Evolutionary conservation across 1,140 invertebrate species (phyloP).

Genomic region (Lasioglossum baleicum): DNA sequence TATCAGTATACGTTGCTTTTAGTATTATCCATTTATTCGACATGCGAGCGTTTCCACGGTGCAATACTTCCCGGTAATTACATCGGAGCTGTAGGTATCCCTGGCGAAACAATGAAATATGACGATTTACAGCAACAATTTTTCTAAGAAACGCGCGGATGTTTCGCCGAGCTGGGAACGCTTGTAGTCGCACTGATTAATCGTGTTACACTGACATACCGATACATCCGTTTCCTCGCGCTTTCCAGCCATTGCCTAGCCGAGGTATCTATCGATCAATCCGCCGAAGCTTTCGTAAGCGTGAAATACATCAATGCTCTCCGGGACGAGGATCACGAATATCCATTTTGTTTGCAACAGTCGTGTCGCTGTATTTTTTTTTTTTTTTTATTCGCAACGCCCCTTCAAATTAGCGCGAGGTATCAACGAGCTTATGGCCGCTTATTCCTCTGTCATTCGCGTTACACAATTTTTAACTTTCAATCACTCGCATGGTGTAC

Average conservation of each 20-base stretch:
- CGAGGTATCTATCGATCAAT: conserved; percentile 49
- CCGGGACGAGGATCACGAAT: not conserved
- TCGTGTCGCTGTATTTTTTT: not conserved
- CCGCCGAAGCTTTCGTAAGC: conserved; percentile 2
- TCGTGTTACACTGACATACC: conserved; percentile 42
- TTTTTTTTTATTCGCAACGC: not conserved
- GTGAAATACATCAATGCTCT: conserved; percentile 13
- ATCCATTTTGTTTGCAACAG: not conserved
- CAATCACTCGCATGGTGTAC: too few relatives aligned
- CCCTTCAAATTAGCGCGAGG: not conserved
- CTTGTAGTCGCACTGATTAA: conserved; percentile 43
- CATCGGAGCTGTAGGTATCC: not conserved
- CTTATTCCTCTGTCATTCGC: too few relatives aligned
- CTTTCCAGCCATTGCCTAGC: conserved; percentile 37
- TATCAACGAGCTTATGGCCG: not conserved
- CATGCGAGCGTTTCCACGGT: not conserved
- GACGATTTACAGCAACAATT: not conserved
- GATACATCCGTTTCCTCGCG: conserved; percentile 54
- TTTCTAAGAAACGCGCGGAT: conserved; percentile 13
- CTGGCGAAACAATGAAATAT: not conserved
- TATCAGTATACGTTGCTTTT: not conserved
- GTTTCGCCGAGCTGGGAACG: not conserved
- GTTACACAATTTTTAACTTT: too few relatives aligned
- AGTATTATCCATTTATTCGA: not conserved
- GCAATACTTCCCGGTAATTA: not conserved